A percentile compares a stretch with the other conserved stretches of the same genome.
phyloP scores from a whole-genome alignment of 2,113 vertebrate species.

The Esox niger region DNA sequence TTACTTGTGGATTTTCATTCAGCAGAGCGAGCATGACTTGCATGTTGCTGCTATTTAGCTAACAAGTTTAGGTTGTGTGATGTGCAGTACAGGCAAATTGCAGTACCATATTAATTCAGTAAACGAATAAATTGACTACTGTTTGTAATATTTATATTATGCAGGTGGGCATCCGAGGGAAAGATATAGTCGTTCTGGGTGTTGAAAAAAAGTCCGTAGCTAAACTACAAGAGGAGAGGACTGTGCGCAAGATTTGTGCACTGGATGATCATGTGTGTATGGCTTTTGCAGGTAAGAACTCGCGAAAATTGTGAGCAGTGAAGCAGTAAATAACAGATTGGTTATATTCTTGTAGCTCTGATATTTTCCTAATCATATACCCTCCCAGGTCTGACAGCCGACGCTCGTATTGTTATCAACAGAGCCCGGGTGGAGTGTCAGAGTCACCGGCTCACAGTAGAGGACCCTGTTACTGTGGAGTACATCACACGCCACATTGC shows the following conservation, averaged over 20 bases:
- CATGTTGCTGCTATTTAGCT: constrained; percentile 33
- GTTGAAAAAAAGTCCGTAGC: constrained; percentile 89
- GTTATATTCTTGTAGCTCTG: background rate
- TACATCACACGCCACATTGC: constrained; percentile 88
- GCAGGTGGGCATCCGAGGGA: constrained; percentile 84
- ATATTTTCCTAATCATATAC: background rate
- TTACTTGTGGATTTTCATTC: too few relatives aligned
- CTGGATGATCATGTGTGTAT: constrained; percentile 87
- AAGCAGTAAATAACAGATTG: background rate
- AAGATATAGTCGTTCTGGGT: constrained; percentile 83
- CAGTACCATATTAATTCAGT: too few relatives aligned
- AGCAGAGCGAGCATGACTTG: constrained; percentile 39
- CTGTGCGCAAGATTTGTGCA: constrained; percentile 84
- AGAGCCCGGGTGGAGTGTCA: constrained; percentile 86
- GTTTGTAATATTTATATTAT: background rate
- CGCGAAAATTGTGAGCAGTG: too few relatives aligned
- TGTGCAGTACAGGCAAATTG: too few relatives aligned
- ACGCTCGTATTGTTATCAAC: constrained; percentile 85
- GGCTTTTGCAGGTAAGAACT: constrained; percentile 81
- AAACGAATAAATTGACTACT: too few relatives aligned
- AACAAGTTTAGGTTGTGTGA: background rate
- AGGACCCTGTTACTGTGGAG: constrained; percentile 85
- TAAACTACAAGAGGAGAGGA: constrained; percentile 86
- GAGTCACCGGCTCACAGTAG: constrained; percentile 85
- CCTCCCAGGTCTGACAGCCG: constrained; percentile 80